These are phyloP conservation scores for Adelognathus sp. DNA, from an alignment of 2,888 invertebrate species.

Conservation along the genomic window DNA sequence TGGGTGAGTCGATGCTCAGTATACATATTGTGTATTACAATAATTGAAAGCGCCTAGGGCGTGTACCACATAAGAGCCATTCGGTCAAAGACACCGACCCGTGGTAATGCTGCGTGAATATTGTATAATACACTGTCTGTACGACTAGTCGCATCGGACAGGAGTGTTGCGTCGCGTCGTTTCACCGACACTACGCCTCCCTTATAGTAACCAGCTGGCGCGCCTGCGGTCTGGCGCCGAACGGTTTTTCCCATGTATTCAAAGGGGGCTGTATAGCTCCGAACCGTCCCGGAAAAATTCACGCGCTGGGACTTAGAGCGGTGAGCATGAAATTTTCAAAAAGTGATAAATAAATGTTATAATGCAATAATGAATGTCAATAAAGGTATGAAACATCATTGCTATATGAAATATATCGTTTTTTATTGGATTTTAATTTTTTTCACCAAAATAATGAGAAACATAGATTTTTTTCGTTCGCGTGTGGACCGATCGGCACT, in stretches of 20 bases:
- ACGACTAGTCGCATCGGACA: background rate
- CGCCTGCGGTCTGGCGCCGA: background rate
- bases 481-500: too few relatives aligned
- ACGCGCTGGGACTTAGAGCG: too few relatives aligned
- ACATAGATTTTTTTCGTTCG: too few relatives aligned
- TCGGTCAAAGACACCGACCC: conserved; percentile 53
- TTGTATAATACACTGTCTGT: background rate
- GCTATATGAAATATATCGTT: too few relatives aligned
- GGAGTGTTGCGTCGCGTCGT: background rate
- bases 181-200: background rate
- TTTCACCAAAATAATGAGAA: too few relatives aligned
- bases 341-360: too few relatives aligned
- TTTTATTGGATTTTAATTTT: too few relatives aligned
- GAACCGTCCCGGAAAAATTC: background rate
- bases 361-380: too few relatives aligned
- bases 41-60: conserved; percentile 19
- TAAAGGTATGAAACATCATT: too few relatives aligned
- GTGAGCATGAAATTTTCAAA: too few relatives aligned
- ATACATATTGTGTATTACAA: background rate
- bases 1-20: conserved; percentile 34
- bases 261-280: background rate
- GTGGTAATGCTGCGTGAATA: conserved; percentile 39
- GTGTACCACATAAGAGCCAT: conserved; percentile 47
- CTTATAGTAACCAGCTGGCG: background rate
- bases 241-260: background rate